Evolutionary conservation across 2,888 invertebrate genomes (phyloP).

Genomic region (Chironomus tentans): DNA sequence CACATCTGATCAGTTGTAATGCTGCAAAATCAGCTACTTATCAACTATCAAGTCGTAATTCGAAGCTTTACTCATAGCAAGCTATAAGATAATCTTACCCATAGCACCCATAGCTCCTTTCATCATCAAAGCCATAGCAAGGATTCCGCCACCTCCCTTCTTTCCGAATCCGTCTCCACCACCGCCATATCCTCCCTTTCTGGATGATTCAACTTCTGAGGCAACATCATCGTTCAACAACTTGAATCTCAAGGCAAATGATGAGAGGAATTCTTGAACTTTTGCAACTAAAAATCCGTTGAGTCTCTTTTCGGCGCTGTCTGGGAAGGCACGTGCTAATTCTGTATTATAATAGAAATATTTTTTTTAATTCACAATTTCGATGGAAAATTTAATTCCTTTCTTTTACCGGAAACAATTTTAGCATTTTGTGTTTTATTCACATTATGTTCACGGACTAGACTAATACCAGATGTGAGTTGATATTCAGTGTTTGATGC

Average conservation of each 20-base stretch:
- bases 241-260: slow-evolving; percentile 62
- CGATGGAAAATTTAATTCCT: neutral
- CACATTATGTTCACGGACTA: slow-evolving; percentile 56
- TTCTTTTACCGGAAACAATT: slow-evolving; percentile 50
- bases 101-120: slow-evolving; percentile 43
- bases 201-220: slow-evolving; percentile 45
- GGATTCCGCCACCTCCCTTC: slow-evolving; percentile 29
- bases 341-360: slow-evolving; percentile 40
- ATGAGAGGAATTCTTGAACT: slow-evolving; percentile 60
- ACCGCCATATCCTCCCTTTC: slow-evolving; percentile 49
- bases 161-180: slow-evolving; percentile 39
- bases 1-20: too few relatives aligned
- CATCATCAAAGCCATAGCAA: slow-evolving; percentile 43
- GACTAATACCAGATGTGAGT: slow-evolving; percentile 63
- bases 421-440: slow-evolving; percentile 53
- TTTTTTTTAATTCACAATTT: neutral
- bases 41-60: too few relatives aligned
- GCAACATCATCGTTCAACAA: slow-evolving; percentile 55
- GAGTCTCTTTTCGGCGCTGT: slow-evolving; percentile 63
- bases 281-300: slow-evolving; percentile 66
- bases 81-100: too few relatives aligned
- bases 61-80: too few relatives aligned
- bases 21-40: too few relatives aligned
- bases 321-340: slow-evolving; percentile 63
- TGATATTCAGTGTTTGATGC: slow-evolving; percentile 56